Evolutionary conservation across 2,113 vertebrate genomes (phyloP).

Genomic region (Girardinichthys multiradiatus): DNA sequence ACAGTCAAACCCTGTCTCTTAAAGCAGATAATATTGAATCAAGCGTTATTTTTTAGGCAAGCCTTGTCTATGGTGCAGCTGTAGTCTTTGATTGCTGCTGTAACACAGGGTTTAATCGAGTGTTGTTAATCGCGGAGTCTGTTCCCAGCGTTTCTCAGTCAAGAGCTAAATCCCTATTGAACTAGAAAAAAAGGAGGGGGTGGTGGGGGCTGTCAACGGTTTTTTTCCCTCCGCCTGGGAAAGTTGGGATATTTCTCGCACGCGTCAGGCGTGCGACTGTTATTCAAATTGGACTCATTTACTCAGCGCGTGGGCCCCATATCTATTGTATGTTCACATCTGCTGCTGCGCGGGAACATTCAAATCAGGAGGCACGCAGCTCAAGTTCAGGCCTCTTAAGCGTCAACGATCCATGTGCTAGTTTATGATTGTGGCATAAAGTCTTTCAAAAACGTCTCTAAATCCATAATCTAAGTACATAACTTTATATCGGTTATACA

Average conservation of each 20-base stretch:
- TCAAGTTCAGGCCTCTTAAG: slow-evolving; percentile 16
- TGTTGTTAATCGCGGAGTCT: slow-evolving; percentile 23
- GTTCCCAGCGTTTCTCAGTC: slow-evolving; percentile 55
- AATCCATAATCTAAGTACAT: no score
- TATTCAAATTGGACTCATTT: slow-evolving; percentile 82
- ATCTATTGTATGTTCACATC: slow-evolving; percentile 72
- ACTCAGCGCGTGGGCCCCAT: slow-evolving; percentile 62
- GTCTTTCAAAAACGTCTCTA: no score
- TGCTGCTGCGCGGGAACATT: slow-evolving; percentile 75
- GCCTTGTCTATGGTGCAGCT: slow-evolving; percentile 15
- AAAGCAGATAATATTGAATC: background rate
- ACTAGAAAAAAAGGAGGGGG: slow-evolving; percentile 4
- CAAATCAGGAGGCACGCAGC: slow-evolving; percentile 48
- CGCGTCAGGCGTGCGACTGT: slow-evolving; percentile 83
- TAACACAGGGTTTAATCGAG: slow-evolving; percentile 43
- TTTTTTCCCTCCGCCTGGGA: slow-evolving; percentile 56
- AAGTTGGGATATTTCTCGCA: slow-evolving; percentile 75
- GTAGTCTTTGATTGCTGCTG: slow-evolving; percentile 17
- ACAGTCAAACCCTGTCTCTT: no score
- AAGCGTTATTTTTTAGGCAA: background rate
- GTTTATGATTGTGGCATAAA: background rate
- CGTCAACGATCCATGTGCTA: background rate
- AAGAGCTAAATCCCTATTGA: slow-evolving; percentile 52
- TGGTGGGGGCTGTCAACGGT: slow-evolving; percentile 62
- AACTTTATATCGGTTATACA: no score